Evolutionary conservation across 2,888 invertebrate genomes (phyloP).

Genomic region (Synanthedon formicaeformis): DNA sequence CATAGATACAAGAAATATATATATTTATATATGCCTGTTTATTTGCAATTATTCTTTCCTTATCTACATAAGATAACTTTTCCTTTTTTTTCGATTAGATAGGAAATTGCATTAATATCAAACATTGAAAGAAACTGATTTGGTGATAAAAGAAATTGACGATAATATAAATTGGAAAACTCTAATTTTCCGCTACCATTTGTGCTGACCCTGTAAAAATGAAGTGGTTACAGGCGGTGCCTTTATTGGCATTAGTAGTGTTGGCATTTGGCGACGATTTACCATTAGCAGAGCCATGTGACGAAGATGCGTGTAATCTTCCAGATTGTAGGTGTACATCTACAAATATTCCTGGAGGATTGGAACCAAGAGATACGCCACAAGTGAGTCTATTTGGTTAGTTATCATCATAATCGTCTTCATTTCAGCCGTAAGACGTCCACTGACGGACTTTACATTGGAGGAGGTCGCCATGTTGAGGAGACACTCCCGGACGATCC

Average conservation of each 20-base stretch:
- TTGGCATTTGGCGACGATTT: conserved; percentile 2
- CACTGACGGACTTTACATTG: too few relatives aligned
- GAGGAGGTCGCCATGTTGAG: too few relatives aligned
- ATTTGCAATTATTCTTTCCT: too few relatives aligned
- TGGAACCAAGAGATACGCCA: conserved; percentile 39
- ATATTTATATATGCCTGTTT: too few relatives aligned
- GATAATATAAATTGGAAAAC: neutral
- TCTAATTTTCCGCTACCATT: neutral
- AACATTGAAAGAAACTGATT: neutral
- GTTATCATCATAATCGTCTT: too few relatives aligned
- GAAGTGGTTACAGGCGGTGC: neutral
- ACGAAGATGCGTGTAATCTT: conserved; percentile 27
- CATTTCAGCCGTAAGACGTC: too few relatives aligned
- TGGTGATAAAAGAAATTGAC: neutral
- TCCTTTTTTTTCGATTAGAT: too few relatives aligned
- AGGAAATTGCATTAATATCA: too few relatives aligned
- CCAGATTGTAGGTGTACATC: conserved; percentile 55
- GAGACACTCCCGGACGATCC: too few relatives aligned
- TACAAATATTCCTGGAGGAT: conserved; percentile 37
- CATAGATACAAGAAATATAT: too few relatives aligned
- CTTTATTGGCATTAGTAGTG: conserved; percentile 1
- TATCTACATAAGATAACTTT: too few relatives aligned
- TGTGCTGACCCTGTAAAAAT: neutral
- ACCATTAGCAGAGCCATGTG: conserved; percentile 16
- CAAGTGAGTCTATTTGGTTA: conserved; percentile 29